phyloP scores from a whole-genome alignment of 2,797 vertebrate genomes.

The Chaunax sp. region DNA sequence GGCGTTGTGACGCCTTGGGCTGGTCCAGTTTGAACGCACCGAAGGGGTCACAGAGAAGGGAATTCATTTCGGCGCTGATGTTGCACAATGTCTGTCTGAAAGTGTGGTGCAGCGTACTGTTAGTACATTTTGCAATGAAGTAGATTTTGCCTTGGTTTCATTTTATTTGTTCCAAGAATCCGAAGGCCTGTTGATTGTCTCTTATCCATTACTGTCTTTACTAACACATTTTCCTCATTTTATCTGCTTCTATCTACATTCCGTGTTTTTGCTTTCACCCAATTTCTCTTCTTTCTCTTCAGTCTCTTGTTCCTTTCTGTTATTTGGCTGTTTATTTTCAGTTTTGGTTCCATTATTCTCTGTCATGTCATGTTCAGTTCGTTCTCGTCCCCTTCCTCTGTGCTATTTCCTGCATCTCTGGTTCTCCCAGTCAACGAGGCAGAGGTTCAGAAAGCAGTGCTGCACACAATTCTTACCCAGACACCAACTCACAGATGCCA shows the following conservation, averaged over 20 bases:
- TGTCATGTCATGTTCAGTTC: constrained; percentile 19
- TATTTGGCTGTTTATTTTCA: constrained; percentile 21
- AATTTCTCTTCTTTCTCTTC: background rate
- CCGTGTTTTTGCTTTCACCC: constrained; percentile 14
- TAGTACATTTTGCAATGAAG: no score
- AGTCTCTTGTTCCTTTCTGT: background rate
- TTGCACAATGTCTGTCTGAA: no score
- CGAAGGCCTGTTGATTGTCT: constrained; percentile 1
- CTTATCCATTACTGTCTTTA: constrained; percentile 21
- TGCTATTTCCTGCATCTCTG: constrained; percentile 37
- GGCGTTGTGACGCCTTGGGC: no score
- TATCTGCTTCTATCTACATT: constrained; percentile 11
- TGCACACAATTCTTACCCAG: constrained; percentile 23
- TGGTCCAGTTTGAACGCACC: no score
- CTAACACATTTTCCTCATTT: background rate
- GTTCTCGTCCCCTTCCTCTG: constrained; percentile 7
- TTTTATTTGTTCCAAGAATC: constrained; percentile 22
- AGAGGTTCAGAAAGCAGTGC: constrained; percentile 27
- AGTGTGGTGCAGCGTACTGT: no score
- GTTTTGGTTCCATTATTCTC: constrained; percentile 41
- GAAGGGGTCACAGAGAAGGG: no score
- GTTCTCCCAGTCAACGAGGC: constrained; percentile 26
- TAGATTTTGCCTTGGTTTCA: constrained; percentile 22
- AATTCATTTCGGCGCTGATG: no score
- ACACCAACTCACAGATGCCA: constrained; percentile 42